A percentile compares a stretch with the other conserved stretches of the same genome.
Evolutionary conservation across 2,888 invertebrate species (phyloP).

Genomic region (Tachina grossa): DNA sequence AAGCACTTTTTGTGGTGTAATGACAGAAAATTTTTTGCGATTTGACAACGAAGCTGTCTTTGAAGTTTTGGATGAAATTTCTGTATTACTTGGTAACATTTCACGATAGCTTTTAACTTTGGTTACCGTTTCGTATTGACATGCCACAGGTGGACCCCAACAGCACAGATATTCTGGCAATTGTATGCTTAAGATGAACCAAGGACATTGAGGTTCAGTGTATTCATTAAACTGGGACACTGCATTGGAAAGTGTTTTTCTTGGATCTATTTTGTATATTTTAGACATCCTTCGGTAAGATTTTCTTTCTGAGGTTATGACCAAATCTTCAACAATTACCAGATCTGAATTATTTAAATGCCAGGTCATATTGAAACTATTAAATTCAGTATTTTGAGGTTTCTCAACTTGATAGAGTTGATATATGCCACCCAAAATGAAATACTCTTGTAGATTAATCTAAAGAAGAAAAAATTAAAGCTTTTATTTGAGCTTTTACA

Average conservation of each 20-base stretch:
- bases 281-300: not conserved
- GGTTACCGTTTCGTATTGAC: conserved; percentile 75
- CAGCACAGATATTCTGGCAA: conserved; percentile 75
- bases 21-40: conserved; percentile 12
- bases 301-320: not conserved
- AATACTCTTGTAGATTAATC: conserved; percentile 78
- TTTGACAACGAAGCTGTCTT: not conserved
- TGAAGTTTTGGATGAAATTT: not conserved
- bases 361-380: conserved; percentile 77
- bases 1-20: not conserved
- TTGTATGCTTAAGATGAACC: conserved; percentile 76
- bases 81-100: not conserved
- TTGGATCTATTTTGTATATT: not conserved
- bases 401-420: conserved; percentile 77
- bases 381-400: conserved; percentile 74
- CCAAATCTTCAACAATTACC: conserved; percentile 66
- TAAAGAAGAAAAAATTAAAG: conserved; percentile 57
- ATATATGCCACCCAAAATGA: conserved; percentile 80
- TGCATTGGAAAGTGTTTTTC: not conserved
- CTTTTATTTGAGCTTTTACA: not conserved
- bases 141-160: conserved; percentile 78
- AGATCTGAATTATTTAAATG: conserved; percentile 74
- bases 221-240: not conserved
- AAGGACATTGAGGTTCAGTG: conserved; percentile 63
- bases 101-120: not conserved